Evolutionary conservation across 2,113 vertebrate species (phyloP), one percentile per base, ranked within the genome.

Genomic region (Onychostruthus taczanowskii): DNA sequence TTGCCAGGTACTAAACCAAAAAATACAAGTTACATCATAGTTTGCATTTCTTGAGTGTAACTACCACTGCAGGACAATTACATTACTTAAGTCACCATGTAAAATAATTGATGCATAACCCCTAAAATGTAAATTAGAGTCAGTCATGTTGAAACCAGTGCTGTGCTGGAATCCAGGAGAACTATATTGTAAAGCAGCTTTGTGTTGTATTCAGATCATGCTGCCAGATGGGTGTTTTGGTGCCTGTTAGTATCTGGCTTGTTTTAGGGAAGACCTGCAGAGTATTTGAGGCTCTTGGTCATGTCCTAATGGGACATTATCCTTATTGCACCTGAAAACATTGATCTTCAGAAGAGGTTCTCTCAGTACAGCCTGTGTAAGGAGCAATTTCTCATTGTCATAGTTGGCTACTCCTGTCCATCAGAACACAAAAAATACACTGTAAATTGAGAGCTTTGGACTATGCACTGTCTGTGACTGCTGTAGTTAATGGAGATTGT

Each of bases 91-190:
- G 52, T 50, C 8, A 33, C 13, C 6, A 16, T 44, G 19, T 72
- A 28, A 93, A 61, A 66, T 79, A 93, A 84, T 79, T 88, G 64
- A 77, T 86, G 62, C 23, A 28, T 59, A 87, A 64, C 33, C 90
- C 90, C 81, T 92, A 23, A 89, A 95, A 85, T 73, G 79, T 80
- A 88, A 81, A 58, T 62, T n/a, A 72, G 31, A 84, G 59, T 78
- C 66, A 62, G 76, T 89, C 73, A 76, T 13, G 13, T 24, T 78
- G 39, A 91, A 55, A 49, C 3, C 7, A 26, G 26, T 37, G 30
- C 16, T 46, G 24, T 83, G 52, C n/a, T 52, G 41, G 31, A 76
- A 63, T 62, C 22, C 6, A 43, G 26, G 11, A 47, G 41, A 58
- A 16, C 7, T 27, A 2, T 27, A 6, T 10, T 18, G 13, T 27